Percentiles rank a stretch among this genome's conserved stretches.
phyloP scores from a whole-genome alignment of 2,797 vertebrate genomes.

The Typhlichthys subterraneus region DNA sequence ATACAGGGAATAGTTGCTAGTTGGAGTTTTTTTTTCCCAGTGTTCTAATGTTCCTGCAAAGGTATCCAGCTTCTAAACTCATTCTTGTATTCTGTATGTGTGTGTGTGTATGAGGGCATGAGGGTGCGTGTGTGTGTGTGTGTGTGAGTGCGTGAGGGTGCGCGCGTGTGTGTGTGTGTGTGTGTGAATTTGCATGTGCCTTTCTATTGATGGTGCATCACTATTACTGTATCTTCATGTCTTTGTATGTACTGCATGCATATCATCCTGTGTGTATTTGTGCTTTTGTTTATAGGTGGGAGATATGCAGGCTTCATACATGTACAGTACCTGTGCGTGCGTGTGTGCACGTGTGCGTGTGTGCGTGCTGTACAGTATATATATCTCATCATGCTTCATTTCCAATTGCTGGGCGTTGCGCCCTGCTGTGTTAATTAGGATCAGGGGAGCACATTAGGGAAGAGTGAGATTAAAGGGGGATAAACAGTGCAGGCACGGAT shows the following conservation, averaged over 20 bases:
- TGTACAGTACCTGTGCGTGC: not conserved
- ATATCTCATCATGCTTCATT: constrained; percentile 34
- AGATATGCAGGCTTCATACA: not conserved
- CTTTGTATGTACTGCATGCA: constrained; percentile 3
- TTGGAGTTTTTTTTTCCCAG: not conserved
- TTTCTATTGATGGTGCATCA: not conserved
- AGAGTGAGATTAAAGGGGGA: constrained; percentile 6
- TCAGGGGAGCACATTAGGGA: constrained; percentile 3
- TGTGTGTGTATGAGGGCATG: too few species aligned
- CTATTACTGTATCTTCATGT: not conserved
- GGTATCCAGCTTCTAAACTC: too few species aligned
- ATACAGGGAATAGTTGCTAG: not conserved
- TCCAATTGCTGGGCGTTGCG: constrained; percentile 14
- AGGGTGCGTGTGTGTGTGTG: not conserved
- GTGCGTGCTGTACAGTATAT: not conserved
- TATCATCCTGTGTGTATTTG: constrained; percentile 5
- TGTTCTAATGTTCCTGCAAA: too few species aligned
- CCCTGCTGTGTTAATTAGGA: constrained; percentile 48
- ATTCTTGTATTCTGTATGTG: not conserved
- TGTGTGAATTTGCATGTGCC: not conserved
- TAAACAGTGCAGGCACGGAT: not conserved
- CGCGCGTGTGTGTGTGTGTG: constrained; percentile 17
- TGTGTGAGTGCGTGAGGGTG: too few species aligned
- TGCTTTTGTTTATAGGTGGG: not conserved
- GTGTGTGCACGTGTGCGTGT: not conserved